These are phyloP conservation scores for Cacatua alba DNA, from an alignment of 2,113 vertebrate genomes.

Conservation along the genomic window DNA sequence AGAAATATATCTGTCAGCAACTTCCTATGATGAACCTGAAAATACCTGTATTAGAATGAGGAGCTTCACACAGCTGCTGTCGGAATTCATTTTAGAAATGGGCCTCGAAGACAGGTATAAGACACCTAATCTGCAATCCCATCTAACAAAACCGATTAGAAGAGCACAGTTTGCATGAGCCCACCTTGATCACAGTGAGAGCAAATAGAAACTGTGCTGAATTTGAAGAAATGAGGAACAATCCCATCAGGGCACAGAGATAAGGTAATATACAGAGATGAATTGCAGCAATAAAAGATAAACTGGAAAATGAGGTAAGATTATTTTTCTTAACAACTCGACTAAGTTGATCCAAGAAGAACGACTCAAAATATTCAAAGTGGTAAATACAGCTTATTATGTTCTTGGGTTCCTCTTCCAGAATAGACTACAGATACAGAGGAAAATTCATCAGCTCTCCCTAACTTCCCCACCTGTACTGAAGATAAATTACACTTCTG, in stretches of 20 bases:
- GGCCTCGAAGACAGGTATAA: neutral
- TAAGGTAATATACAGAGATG: neutral
- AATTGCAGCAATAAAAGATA: neutral
- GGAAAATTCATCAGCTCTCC: neutral
- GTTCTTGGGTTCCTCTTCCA: neutral
- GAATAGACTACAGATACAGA: neutral
- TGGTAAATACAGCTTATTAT: neutral
- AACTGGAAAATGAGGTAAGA: neutral
- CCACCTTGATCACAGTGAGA: neutral
- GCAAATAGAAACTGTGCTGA: neutral
- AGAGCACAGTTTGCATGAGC: neutral
- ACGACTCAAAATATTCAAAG: neutral
- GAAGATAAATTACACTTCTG: neutral
- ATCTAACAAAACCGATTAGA: conserved; percentile 32
- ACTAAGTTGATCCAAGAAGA: neutral
- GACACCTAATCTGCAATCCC: neutral
- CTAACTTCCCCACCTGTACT: neutral
- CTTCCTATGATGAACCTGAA: neutral
- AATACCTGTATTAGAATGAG: neutral
- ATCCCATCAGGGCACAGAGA: neutral
- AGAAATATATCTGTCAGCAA: neutral
- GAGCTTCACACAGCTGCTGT: neutral
- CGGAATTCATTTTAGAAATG: conserved; percentile 12
- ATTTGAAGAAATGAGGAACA: neutral
- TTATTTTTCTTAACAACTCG: neutral